Base-by-base conservation (phyloP, 2,797 vertebrate genomes). In the Enoplosus armatus region DNA sequence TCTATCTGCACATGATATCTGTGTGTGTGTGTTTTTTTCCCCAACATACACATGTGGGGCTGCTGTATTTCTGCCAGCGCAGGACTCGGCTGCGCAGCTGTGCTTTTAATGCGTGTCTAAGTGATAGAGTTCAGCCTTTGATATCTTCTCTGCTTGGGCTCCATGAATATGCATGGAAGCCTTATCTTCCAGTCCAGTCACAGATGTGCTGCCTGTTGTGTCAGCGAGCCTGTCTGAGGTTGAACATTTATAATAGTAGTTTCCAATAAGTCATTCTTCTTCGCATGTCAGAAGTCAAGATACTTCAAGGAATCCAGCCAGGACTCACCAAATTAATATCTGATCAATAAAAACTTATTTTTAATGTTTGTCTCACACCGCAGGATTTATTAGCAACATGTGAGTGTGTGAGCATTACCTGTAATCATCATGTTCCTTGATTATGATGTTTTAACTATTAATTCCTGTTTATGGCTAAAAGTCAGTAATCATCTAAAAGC, bases 131-230 rank as follows among this genome's bases (percentile, higher is more conserved):
- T 82, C 73, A 80, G 59, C 58, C 72, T 73, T 86, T 81, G 73
- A 83, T 91, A 72, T 86, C 14, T 14, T 69, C 41, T 58, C 61
- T 68, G 79, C 73, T 67, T 77, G 68, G 68, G 31, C 53, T 4
- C 37, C 56, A 84, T 89, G 71, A 84, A 87, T 90, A 89, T 88
- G 69, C 86, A 89, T 62, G 58, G 4, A 3, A 18, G 71, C 37
- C 72, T 85, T 88, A 82, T 88, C 80, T 78, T 65, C 39, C 26
- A 73, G 75, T 80, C 69, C 77, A 86, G 65, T 85, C 80, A 80
- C 82, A 85, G 84, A 83, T 74, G 62, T 45, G 68, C 63, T 6
- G 59, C 48, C 72, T 80, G 75, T 75, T 72, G 72, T 85, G 67
- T 80, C 68, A 65, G 72, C 12, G 6, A 71, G 56, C 8, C 59